Evolutionary conservation across 1,140 invertebrate species (phyloP), one percentile per base, ranked within the genome.

Genomic region (Tetramorium alpestre): DNA sequence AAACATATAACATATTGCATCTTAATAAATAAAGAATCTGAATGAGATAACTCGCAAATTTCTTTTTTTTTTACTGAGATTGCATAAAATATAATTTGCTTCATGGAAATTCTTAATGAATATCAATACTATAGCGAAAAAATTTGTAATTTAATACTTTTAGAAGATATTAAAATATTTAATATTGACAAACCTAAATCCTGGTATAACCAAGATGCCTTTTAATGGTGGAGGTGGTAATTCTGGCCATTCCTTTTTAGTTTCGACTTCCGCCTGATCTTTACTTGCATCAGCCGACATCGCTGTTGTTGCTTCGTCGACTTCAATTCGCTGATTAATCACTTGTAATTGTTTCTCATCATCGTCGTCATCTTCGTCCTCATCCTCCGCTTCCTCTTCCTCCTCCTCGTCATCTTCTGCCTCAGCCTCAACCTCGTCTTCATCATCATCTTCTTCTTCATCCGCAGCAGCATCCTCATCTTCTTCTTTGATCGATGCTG

Each of bases 171-270:
- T 56, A 72, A 69, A 56, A 64, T 2, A 33, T 33, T 33, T 84
- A 76, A 51, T 62, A 25, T 91, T 25, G 84, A 89, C 51, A 90
- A 92, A 95, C 95, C 95, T 94, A 91, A 95, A 95, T 56, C 96
- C 95, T 64, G 95, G 92, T 28, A 94, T 93, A 47, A 96, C 93
- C 18, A 96, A 92, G 70, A 96, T 96, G 33, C 96, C 96, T 87
- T 95, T 96, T 6, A 94, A 93, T 22, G 96, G 95, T 0, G 94
- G 92, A 10, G 93, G 93, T 1, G 93, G 93, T 54, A 78, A 72
- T 28, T 84, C 89, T 13, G 49, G 88, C 85, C 84, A 89, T 18
- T 84, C 65, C 33, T 49, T 81, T 38, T 90, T 90, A 13, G n/a
- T 69, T 78, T 93, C 90, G 1, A 64, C 33, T 44, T 87, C 86